A percentile compares a stretch with the other conserved stretches of the same genome.
phyloP scores from a whole-genome alignment of 1,140 invertebrate genomes.

The Euborellia annulipes region DNA sequence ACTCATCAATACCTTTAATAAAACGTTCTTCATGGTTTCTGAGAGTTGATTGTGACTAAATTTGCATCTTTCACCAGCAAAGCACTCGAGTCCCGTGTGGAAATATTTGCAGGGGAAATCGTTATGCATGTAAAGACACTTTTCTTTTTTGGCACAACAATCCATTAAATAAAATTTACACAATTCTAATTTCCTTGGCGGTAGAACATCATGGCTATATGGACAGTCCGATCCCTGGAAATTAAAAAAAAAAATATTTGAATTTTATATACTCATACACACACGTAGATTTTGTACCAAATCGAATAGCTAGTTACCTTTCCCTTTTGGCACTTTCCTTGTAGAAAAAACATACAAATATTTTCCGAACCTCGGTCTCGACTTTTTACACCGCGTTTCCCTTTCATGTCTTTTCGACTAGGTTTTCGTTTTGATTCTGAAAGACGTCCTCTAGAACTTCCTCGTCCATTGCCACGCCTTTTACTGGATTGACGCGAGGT shows the following conservation, averaged over 20 bases:
- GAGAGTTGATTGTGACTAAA: slow-evolving; percentile 78
- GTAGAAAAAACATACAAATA: slow-evolving; percentile 68
- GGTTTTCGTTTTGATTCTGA: slow-evolving; percentile 2
- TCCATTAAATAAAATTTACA: slow-evolving; percentile 96
- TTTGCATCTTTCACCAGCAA: slow-evolving; percentile 65
- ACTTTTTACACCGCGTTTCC: slow-evolving; percentile 12
- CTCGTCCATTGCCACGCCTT: slow-evolving; percentile 21
- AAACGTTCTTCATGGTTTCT: slow-evolving; percentile 47
- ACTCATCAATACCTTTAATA: slow-evolving; percentile 40
- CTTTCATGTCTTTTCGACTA: slow-evolving; percentile 17
- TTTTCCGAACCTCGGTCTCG: slow-evolving; percentile 43
- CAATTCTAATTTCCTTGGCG: slow-evolving; percentile 76
- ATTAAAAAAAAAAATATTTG: slow-evolving; percentile 5
- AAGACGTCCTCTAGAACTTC: slow-evolving; percentile 12
- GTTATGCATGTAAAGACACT: slow-evolving; percentile 91
- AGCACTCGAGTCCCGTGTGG: slow-evolving; percentile 79
- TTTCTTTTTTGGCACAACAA: slow-evolving; percentile 86
- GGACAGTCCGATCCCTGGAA: slow-evolving; percentile 55
- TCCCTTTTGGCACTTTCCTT: slow-evolving; percentile 76
- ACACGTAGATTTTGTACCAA: too few species aligned
- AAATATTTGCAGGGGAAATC: slow-evolving; percentile 97
- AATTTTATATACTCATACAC: too few species aligned
- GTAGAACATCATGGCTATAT: slow-evolving; percentile 71
- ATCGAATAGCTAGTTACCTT: too few species aligned
- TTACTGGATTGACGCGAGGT: too few species aligned